Base-by-base conservation (phyloP, 1,140 invertebrate species). In the Neuroterus valhalla region DNA sequence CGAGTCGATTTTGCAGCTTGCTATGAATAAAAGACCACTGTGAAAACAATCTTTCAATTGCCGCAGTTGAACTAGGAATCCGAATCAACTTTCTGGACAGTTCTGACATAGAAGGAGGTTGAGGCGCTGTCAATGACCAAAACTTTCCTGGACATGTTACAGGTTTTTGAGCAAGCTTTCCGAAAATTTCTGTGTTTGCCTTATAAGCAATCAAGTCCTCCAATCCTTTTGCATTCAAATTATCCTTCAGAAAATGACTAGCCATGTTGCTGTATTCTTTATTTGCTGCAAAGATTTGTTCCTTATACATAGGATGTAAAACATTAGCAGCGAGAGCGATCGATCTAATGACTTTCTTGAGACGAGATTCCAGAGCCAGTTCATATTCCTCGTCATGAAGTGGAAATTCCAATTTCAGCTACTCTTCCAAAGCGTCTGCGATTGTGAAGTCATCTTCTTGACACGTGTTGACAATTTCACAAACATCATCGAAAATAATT, bases 1-100 rank as follows among this genome's bases (percentile, higher is more conserved):
- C 17, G 15, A 48, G 17, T 17, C 46, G 46, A 48, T 48, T 48
- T 48, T 6, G 46, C 12, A 48, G 46, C 5, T 48, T 48, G 8
- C n/a, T 48, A n/a, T 48, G n/a, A n/a, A 48, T 4, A 48, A 48
- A 48, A 14, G 46, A 48, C 46, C 46, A 48, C 46, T 48, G n/a
- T 6, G 46, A 48, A 17, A 48, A 48, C 17, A 48, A 17, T 48
- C 46, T 14, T 48, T 17, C n/a, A n/a, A 48, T 48, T 15, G 46
- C 12, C 46, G 46, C 46, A 19, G 46, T 48, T 6, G 46, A 48
- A 48, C 46, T 45, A 11, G n/a, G n/a, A 17, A 19, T 48, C n/a
- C 17, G n/a, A 6, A 48, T 15, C n/a, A 48, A 48, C 6, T 2
- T 15, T 48, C 17, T n/a, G 15, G 46, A 14, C 8, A 48, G 5